phyloP scores from a whole-genome alignment of 2,113 vertebrate species.

The Zosterops borbonicus region DNA sequence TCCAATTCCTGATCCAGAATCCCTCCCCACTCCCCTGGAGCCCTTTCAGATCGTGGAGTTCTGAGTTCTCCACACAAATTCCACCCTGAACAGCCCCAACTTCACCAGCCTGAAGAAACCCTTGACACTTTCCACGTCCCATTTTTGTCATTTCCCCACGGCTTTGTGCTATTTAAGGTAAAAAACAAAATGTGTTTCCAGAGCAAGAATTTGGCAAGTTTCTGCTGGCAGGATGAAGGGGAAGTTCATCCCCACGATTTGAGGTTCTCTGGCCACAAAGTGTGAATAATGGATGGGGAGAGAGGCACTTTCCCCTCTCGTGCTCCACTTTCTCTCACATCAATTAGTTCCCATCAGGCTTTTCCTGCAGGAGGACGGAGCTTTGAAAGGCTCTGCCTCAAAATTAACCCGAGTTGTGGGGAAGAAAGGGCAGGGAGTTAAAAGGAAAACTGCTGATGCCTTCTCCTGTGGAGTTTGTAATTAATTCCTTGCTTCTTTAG shows the following conservation, averaged over 20 bases:
- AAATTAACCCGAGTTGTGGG: background rate
- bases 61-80: background rate
- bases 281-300: background rate
- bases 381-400: background rate
- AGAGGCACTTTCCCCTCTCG: background rate
- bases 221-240: background rate
- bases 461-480: background rate
- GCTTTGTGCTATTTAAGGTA: background rate
- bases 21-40: background rate
- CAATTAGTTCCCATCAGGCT: background rate
- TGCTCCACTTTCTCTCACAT: background rate
- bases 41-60: background rate
- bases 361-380: background rate
- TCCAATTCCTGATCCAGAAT: background rate
- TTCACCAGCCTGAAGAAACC: background rate
- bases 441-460: background rate
- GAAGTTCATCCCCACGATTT: background rate
- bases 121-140: background rate
- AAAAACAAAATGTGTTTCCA: background rate
- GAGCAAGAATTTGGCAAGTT: background rate
- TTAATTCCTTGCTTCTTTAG: slow-evolving; percentile 1
- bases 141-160: too few relatives aligned
- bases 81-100: background rate
- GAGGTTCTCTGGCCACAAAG: background rate
- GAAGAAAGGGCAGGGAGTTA: background rate